Conservation (phyloP, 1,140 invertebrate species). For the Tribolium castaneum region DNA sequence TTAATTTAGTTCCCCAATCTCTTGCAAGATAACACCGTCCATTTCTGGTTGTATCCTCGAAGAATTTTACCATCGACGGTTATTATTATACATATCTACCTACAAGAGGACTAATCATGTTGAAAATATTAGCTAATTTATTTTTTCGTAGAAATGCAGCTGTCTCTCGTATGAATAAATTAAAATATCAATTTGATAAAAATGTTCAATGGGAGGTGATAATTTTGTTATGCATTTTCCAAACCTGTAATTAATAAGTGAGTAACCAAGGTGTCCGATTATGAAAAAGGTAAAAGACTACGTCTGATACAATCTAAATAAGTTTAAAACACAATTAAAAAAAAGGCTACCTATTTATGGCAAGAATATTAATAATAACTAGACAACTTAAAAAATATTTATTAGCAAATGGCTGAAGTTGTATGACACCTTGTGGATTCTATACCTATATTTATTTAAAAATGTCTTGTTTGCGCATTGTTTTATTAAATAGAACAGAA, state of each 20-base stretch:
- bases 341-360: not conserved
- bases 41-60: not conserved
- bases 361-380: not conserved
- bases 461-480: not conserved
- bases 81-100: conserved; percentile 1
- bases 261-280: not conserved
- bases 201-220: conserved; percentile 30
- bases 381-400: too few relatives aligned
- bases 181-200: conserved; percentile 40
- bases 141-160: conserved; percentile 25
- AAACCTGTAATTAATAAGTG: conserved; percentile 24
- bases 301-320: not conserved
- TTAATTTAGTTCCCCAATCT: not conserved
- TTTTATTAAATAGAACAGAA: not conserved
- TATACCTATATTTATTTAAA: not conserved
- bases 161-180: conserved; percentile 24
- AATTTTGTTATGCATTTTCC: conserved; percentile 18
- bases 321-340: not conserved
- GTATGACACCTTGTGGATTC: not conserved
- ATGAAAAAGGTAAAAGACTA: conserved; percentile 26
- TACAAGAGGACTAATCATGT: conserved; percentile 11
- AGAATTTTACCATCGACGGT: not conserved
- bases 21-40: conserved; percentile 7
- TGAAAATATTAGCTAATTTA: conserved; percentile 26
- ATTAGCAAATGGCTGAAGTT: too few relatives aligned